Evolutionary conservation across 1,140 invertebrate genomes (phyloP).

Genomic region (Cotesia chilonis): DNA sequence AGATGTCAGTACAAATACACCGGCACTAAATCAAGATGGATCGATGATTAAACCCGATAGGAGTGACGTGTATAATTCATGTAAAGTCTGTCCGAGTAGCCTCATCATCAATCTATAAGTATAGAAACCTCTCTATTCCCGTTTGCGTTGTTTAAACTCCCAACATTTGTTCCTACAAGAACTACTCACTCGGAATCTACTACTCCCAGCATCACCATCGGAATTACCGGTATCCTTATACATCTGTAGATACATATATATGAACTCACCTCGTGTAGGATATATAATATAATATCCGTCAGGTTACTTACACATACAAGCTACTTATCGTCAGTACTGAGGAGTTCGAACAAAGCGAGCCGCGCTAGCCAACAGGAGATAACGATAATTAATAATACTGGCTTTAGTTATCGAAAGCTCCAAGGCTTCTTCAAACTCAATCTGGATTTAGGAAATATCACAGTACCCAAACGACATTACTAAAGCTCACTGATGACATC

Average conservation of each 20-base stretch:
- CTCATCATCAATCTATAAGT: slow-evolving; percentile 20
- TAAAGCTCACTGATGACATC: too few relatives aligned
- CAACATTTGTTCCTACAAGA: background rate
- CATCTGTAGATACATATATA: background rate
- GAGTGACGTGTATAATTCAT: slow-evolving; percentile 27
- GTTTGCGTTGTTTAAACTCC: background rate
- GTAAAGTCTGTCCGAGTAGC: slow-evolving; percentile 14
- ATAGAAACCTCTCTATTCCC: background rate
- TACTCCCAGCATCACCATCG: background rate
- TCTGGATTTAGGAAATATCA: too few relatives aligned
- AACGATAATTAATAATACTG: slow-evolving; percentile 46
- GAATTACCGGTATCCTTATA: too few relatives aligned
- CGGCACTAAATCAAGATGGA: slow-evolving; percentile 23
- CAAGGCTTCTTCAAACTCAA: slow-evolving; percentile 1
- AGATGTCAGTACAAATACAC: background rate
- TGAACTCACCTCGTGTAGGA: slow-evolving; percentile 10
- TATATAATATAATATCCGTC: slow-evolving; percentile 10
- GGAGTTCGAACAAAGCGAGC: slow-evolving; percentile 23
- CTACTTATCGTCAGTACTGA: slow-evolving; percentile 32
- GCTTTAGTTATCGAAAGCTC: slow-evolving; percentile 40
- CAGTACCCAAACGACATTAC: too few relatives aligned
- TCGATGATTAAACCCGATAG: slow-evolving; percentile 9
- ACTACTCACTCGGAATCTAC: background rate
- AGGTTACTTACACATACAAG: too few relatives aligned
- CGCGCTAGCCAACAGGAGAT: slow-evolving; percentile 35